Conservation (phyloP, 37 sponge, comb jelly and placozoan species). For the Mnemiopsis leidyi region DNA sequence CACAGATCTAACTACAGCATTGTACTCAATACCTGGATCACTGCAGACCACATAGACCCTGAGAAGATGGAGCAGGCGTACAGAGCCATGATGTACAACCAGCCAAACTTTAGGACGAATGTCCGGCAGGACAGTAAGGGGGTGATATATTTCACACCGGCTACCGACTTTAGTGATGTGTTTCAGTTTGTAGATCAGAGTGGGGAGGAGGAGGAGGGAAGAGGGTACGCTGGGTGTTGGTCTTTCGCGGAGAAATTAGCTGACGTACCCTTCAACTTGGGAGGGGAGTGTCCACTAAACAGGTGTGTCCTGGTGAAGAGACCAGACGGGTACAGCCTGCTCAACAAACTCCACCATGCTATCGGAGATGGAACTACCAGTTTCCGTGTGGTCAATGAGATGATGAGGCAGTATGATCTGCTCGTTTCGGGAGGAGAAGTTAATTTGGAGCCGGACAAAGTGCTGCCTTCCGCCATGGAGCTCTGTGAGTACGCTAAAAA, state of each 20-base stretch:
- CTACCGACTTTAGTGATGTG: conserved; percentile 36
- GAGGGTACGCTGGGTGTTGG: conserved; percentile 12
- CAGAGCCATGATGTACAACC: conserved; percentile 12
- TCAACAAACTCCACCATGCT: not conserved
- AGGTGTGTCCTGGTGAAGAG: not conserved
- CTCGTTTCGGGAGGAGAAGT: not conserved
- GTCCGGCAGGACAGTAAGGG: not conserved
- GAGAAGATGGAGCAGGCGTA: not conserved
- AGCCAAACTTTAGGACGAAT: conserved; percentile 11
- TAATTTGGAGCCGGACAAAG: not conserved
- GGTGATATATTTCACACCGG: not conserved
- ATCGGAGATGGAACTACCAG: not conserved
- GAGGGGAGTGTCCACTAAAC: not conserved
- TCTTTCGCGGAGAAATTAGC: not conserved
- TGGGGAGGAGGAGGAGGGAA: not conserved
- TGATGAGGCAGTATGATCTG: conserved; percentile 24
- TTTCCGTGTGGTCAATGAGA: not conserved
- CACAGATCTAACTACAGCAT: not conserved
- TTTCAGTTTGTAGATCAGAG: conserved; percentile 28
- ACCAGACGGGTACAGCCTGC: not conserved
- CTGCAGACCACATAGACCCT: not conserved
- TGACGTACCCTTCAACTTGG: not conserved
- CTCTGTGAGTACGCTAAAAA: not conserved
- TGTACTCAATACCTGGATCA: not conserved
- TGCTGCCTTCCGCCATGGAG: not conserved